Percentiles rank a stretch among this genome's conserved stretches.
Conservation (phyloP, 2,113 vertebrate genomes). For the Corythaeola cristata region DNA sequence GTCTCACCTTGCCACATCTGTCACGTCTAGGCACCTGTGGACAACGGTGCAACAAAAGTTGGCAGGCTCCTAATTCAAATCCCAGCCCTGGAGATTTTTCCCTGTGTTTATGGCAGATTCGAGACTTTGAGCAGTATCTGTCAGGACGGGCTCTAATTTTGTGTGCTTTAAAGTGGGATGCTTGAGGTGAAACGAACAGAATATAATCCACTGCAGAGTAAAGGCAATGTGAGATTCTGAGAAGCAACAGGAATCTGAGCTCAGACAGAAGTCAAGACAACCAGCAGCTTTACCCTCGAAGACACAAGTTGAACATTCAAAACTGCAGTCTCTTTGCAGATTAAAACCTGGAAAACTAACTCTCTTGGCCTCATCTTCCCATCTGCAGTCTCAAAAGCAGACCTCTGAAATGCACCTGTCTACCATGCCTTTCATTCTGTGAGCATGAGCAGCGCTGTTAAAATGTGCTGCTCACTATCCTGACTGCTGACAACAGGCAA, state of each 20-base stretch:
- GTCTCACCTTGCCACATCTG: not conserved
- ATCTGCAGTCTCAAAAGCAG: not conserved
- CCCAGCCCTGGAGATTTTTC: not conserved
- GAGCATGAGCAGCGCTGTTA: not conserved
- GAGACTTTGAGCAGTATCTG: not conserved
- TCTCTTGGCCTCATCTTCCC: not conserved
- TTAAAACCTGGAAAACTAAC: not conserved
- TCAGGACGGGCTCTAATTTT: not conserved
- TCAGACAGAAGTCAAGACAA: not conserved
- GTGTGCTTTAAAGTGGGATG: not conserved
- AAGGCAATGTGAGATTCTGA: not conserved
- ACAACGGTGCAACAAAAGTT: not conserved
- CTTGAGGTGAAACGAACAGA: not conserved
- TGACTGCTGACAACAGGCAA: not conserved
- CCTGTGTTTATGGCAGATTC: not conserved
- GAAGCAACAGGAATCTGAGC: not conserved
- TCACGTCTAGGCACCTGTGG: not conserved
- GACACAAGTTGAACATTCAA: not conserved
- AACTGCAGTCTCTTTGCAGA: not conserved
- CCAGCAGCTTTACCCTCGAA: not conserved
- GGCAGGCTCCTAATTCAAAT: not conserved
- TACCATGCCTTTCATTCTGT: not conserved
- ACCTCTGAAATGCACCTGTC: not conserved
- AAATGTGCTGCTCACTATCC: not conserved
- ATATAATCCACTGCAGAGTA: not conserved